Evolutionary conservation across 2,888 invertebrate species (phyloP).

Genomic region (Drosophila prostipennis): DNA sequence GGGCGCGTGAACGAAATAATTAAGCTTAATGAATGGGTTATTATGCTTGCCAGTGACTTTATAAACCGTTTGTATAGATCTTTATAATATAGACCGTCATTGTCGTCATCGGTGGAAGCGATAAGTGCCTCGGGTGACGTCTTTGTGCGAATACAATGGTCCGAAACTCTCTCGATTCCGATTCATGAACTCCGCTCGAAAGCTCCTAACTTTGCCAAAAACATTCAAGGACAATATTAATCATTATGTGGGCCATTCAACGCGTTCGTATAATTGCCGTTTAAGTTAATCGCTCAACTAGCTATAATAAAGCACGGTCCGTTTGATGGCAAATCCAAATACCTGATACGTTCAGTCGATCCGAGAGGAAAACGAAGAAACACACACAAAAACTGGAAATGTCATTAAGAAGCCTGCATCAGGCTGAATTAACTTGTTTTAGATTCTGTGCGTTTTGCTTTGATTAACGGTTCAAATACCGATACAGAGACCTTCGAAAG

Average conservation of each 20-base stretch:
- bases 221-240: constrained; percentile 29
- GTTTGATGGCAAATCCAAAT: constrained; percentile 25
- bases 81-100: constrained; percentile 12
- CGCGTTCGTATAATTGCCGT: constrained; percentile 19
- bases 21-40: constrained; percentile 10
- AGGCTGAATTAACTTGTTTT: constrained; percentile 39
- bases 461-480: constrained; percentile 23
- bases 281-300: constrained; percentile 30
- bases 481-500: constrained; percentile 37
- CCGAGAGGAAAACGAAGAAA: constrained; percentile 30
- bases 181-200: constrained; percentile 15
- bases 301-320: constrained; percentile 24
- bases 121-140: constrained; percentile 35
- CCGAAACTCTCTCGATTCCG: constrained; percentile 3
- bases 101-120: constrained; percentile 30
- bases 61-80: constrained; percentile 12
- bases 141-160: constrained; percentile 21
- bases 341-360: constrained; percentile 9
- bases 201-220: constrained; percentile 27
- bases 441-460: constrained; percentile 17
- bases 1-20: constrained; percentile 20
- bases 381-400: constrained; percentile 34
- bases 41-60: constrained; percentile 23
- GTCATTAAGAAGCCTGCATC: constrained; percentile 41
- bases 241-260: constrained; percentile 28